Evolutionary conservation across 1,140 invertebrate genomes (phyloP), one percentile per base, ranked within the genome.

Genomic region (Drosophila pseudoananassae): DNA sequence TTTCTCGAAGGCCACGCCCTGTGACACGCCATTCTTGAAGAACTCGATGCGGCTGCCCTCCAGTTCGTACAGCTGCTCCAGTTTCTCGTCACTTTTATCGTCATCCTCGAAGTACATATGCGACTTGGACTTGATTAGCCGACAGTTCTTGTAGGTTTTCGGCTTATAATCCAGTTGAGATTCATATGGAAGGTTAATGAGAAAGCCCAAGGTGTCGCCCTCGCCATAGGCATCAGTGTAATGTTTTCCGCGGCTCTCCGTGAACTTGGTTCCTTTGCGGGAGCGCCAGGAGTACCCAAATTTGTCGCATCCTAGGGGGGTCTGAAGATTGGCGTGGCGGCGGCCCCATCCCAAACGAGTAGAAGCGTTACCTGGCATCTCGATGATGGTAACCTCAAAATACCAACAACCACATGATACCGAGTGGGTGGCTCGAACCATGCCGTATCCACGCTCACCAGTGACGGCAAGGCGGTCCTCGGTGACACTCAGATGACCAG

Each of bases 241-340:
- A 92, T 98, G 97, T 91, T 98, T 97, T 0, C 99, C 99, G 69
- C 94, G 94, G 60, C 97, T 98, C 93, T 99, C 97, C 90, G 99
- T 98, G 91, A 99, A 99, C 76, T 92, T 93, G 9, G 94, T 95
- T 8, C 93, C 93, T 91, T 95, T 97, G 91, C 96, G 95, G 10
- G 98, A 99, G 85, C 99, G 94, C 97, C 98, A 99, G 0, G 98
- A 98, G 92, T 99, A 99, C 8, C 98, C 98, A 92, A 99, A 99
- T 93, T 99, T 99, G 92, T 99, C 98, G 93, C 99, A 99, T 2
- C 96, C 96, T 33, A 97, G 92, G n/a, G 96, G 96, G 12, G 96
- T 96, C 93, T 99, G 98, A 58, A 99, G 93, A 93, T 99, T 99
- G 27, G 97, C 98, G 94, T 96, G 96, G 87, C 96, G 95, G 71